Base-by-base conservation (phyloP, 2,113 vertebrate species). In the Puntigrus tetrazona region DNA sequence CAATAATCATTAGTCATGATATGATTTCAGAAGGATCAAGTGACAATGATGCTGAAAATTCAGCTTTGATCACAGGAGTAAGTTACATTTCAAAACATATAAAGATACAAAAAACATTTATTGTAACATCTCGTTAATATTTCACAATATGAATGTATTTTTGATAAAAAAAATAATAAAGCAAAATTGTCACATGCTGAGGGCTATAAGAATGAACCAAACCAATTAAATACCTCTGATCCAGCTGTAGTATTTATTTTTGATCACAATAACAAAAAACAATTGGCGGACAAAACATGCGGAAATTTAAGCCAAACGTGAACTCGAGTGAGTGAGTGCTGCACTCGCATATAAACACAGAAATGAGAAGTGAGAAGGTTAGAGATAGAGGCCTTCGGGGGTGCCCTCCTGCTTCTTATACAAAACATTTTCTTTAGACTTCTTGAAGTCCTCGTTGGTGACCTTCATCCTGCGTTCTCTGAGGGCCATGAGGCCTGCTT, bases 391-490 rank as follows among this genome's bases (percentile, higher is more conserved):
- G 36, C 97, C 98, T 90, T 99, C 97, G 0, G 97, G 98, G 10
- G 98, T 99, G 86, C 97, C 97, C 92, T 99, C 97, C 86, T 99
- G 98, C 87, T 99, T 99, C 91, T 99, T 98, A 86, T 99, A 99
- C 55, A 99, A 95, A 88, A 99, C 97, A 0, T 99, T 99, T 84
- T 99, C 98, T 93, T 99, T 99, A 10, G 98, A 99, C 88, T 99
- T 99, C 82, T 99, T 99, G 93, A 98, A 99, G 90, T 99, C 98
- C 93, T 99, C 98, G 16, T 99, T 98, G 86, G 98, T 99, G 79
- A 99, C 97, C 94, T 99, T 99, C 98, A 99, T 99, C 25, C 98
- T 94, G 4, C 97, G 94, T 88, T 99, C 98, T 61, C 97, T 90
- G 83, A 99, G 83, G 47, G 98, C 98, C 98, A 99, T 99, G 84